phyloP scores from a whole-genome alignment of 2,113 vertebrate genomes.

The Hippocampus guttulatus region DNA sequence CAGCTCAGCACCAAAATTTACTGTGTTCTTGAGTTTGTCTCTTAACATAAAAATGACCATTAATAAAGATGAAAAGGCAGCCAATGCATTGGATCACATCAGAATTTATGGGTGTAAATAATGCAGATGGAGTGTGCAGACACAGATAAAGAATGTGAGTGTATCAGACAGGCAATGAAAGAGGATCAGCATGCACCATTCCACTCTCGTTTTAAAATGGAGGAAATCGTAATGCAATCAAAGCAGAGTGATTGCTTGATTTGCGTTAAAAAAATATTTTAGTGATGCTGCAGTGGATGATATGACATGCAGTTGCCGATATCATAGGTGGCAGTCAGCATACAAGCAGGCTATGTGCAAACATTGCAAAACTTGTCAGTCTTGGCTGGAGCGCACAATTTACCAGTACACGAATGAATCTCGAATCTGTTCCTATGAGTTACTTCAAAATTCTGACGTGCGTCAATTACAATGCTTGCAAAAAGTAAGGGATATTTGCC shows the following conservation, averaged over 20 bases:
- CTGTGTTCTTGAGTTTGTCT: not conserved
- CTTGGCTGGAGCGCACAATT: not conserved
- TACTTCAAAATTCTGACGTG: not conserved
- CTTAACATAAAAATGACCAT: not conserved
- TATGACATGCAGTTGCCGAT: conserved; percentile 24
- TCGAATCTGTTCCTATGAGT: not conserved
- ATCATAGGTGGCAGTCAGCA: conserved; percentile 4
- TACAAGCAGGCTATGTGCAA: conserved; percentile 10
- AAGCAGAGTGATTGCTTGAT: conserved; percentile 8
- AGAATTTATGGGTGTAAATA: not conserved
- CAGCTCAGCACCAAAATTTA: not conserved
- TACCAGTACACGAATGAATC: not conserved
- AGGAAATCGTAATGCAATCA: not conserved
- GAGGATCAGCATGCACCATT: conserved; percentile 35
- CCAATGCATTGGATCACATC: not conserved
- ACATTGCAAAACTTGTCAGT: not conserved
- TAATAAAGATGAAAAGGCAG: not conserved
- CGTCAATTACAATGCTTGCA: not conserved
- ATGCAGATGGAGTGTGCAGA: not conserved
- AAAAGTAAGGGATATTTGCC: no score
- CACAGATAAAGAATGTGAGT: not conserved
- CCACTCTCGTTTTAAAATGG: conserved; percentile 17
- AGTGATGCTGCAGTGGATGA: conserved; percentile 22
- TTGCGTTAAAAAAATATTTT: not conserved
- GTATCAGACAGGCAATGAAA: conserved; percentile 6